phyloP scores from a whole-genome alignment of 2,888 invertebrate genomes.

The Bruchidius siliquastri region DNA sequence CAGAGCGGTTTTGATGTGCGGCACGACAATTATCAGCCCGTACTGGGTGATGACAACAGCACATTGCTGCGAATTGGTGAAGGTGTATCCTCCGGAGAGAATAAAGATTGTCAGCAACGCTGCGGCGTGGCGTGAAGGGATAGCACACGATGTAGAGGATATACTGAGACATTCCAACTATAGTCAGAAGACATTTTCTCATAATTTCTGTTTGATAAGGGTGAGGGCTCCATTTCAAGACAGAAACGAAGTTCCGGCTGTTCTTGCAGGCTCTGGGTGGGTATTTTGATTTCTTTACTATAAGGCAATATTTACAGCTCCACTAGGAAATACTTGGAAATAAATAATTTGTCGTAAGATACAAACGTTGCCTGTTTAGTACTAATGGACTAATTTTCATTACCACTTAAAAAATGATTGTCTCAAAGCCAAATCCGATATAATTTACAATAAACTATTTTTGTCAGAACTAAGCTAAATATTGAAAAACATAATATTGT shows the following conservation, averaged over 20 bases:
- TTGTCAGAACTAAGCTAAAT: no score
- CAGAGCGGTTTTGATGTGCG: conserved; percentile 18
- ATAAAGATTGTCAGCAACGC: conserved; percentile 26
- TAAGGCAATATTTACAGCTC: no score
- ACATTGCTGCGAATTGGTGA: conserved; percentile 24
- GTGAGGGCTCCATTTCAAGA: conserved; percentile 24
- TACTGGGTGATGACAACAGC: conserved; percentile 28
- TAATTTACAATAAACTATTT: no score
- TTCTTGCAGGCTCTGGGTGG: conserved; percentile 22
- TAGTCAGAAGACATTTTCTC: conserved; percentile 16
- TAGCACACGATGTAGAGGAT: conserved; percentile 23
- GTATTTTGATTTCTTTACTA: no score
- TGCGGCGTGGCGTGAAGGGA: conserved; percentile 22
- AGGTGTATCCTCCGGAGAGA: conserved; percentile 18
- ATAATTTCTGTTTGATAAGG: conserved; percentile 25
- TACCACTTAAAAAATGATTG: no score
- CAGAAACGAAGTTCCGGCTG: conserved; percentile 15
- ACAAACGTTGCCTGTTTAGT: no score
- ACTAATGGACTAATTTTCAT: no score
- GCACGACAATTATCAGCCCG: conserved; percentile 26
- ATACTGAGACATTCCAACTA: conserved; percentile 25
- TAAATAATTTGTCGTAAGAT: no score
- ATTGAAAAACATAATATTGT: no score
- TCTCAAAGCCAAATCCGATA: no score
- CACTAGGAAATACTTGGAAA: no score